Conservation (phyloP, 2,113 vertebrate species). For the Sinocyclocheilus rhinocerous region DNA sequence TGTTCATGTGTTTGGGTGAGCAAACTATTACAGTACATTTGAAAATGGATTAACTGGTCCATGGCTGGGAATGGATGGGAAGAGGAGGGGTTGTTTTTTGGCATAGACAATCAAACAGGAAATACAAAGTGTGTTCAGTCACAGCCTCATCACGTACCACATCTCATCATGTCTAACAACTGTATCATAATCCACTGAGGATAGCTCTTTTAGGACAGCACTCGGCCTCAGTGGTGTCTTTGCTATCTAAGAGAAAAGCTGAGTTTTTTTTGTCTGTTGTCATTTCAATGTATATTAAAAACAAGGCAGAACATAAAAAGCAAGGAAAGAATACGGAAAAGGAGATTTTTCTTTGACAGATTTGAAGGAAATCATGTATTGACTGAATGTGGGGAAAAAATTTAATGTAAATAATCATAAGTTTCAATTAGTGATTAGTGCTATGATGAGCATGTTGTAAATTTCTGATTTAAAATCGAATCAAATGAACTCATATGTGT, state of each 20-base stretch:
- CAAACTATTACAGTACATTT: conserved; percentile 15
- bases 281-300: too few relatives aligned
- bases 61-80: conserved; percentile 8
- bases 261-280: too few relatives aligned
- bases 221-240: conserved; percentile 17
- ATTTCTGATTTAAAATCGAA: neutral
- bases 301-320: too few relatives aligned
- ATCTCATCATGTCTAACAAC: conserved; percentile 50
- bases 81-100: conserved; percentile 46
- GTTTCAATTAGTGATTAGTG: neutral
- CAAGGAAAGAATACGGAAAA: too few relatives aligned
- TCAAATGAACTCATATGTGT: too few relatives aligned
- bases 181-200: conserved; percentile 47
- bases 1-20: conserved; percentile 44
- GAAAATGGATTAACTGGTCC: neutral
- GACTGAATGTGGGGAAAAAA: too few relatives aligned
- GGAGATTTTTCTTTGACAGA: too few relatives aligned
- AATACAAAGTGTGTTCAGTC: conserved; percentile 54
- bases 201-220: conserved; percentile 41
- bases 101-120: conserved; percentile 58
- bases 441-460: neutral
- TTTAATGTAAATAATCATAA: neutral
- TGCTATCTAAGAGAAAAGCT: neutral
- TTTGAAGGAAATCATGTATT: too few relatives aligned
- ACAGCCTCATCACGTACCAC: conserved; percentile 56